Conservation (phyloP, 2,888 invertebrate species). For the Drosophila barbarae region DNA sequence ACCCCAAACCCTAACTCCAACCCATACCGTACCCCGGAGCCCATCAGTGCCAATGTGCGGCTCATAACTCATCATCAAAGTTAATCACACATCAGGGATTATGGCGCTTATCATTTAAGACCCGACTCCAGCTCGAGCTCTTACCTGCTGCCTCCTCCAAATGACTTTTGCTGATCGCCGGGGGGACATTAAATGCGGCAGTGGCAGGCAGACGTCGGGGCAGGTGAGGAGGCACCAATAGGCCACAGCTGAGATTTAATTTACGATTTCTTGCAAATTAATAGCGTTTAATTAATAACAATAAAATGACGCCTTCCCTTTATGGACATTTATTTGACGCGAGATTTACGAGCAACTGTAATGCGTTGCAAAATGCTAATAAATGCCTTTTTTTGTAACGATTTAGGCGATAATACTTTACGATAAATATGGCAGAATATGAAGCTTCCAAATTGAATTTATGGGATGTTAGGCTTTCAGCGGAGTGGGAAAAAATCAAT, state of each 20-base stretch:
- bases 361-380: slow-evolving; percentile 21
- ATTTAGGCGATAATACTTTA: neutral
- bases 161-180: slow-evolving; percentile 52
- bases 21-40: neutral
- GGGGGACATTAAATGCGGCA: slow-evolving; percentile 58
- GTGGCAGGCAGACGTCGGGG: slow-evolving; percentile 29
- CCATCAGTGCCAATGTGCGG: slow-evolving; percentile 71
- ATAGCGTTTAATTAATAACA: slow-evolving; percentile 76
- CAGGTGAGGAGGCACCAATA: slow-evolving; percentile 32
- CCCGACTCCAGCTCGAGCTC: slow-evolving; percentile 25
- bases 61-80: slow-evolving; percentile 75
- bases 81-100: slow-evolving; percentile 75
- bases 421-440: neutral
- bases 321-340: slow-evolving; percentile 68
- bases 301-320: slow-evolving; percentile 73
- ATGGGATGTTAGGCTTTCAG: slow-evolving; percentile 1
- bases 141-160: slow-evolving; percentile 55
- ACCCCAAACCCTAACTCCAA: neutral
- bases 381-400: slow-evolving; percentile 8
- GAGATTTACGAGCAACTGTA: slow-evolving; percentile 60
- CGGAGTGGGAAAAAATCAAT: slow-evolving; percentile 15
- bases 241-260: slow-evolving; percentile 65
- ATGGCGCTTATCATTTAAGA: slow-evolving; percentile 74
- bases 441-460: slow-evolving; percentile 16
- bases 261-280: slow-evolving; percentile 76